These are phyloP conservation scores for Ancistrus triradiatus DNA, from an alignment of 2,113 vertebrate species.

Conservation along the genomic window DNA sequence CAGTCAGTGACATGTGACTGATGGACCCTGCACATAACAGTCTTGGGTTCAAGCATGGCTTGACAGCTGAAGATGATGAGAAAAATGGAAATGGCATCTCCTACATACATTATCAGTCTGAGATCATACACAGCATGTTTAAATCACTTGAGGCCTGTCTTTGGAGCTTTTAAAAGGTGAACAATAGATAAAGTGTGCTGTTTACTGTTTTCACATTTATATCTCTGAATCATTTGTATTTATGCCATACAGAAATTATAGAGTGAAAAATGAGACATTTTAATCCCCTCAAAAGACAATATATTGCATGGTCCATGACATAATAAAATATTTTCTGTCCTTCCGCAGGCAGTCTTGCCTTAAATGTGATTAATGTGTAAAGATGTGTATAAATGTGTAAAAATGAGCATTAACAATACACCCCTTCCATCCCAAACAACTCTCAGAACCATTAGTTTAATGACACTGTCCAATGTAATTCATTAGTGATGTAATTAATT, in stretches of 20 bases:
- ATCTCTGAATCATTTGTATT: too few species aligned
- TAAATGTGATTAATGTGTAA: too few species aligned
- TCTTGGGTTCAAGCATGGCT: background rate
- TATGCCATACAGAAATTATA: too few species aligned
- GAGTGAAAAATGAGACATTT: too few species aligned
- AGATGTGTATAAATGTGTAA: too few species aligned
- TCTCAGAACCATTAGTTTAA: background rate
- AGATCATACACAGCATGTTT: slow-evolving; percentile 6
- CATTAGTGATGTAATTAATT: background rate
- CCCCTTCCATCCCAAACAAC: too few species aligned
- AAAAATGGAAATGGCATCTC: slow-evolving; percentile 29
- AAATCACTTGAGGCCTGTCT: slow-evolving; percentile 3
- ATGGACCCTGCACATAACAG: background rate
- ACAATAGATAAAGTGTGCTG: slow-evolving; percentile 19
- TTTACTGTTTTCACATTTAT: too few species aligned
- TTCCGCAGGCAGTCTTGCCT: too few species aligned
- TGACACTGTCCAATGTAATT: background rate
- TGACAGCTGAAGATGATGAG: slow-evolving; percentile 24
- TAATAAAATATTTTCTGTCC: too few species aligned
- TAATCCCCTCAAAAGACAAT: too few species aligned
- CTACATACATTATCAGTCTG: slow-evolving; percentile 27
- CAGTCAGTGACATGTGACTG: slow-evolving; percentile 11
- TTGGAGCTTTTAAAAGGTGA: slow-evolving; percentile 26
- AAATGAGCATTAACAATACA: too few species aligned
- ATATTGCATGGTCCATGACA: too few species aligned